Base-by-base conservation (phyloP, 2,888 invertebrate genomes). In the Drosophila setosimentum region DNA sequence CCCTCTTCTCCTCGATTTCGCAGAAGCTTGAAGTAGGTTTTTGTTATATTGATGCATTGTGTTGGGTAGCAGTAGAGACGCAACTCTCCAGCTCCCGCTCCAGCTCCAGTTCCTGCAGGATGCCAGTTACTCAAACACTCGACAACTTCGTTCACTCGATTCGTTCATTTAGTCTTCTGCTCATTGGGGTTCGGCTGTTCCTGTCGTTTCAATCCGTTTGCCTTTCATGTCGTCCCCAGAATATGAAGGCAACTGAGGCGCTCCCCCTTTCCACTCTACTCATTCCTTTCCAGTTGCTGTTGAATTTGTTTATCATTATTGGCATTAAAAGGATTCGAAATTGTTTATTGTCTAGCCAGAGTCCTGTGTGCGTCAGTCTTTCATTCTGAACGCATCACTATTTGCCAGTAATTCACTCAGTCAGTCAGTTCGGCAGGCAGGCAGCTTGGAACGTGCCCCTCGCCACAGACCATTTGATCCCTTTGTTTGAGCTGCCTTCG, bases 271-370 rank as follows among this genome's bases (percentile, higher is more conserved):
- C 37, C 29, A 37, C 18, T 4, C 8, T 4, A 8, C 35, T 24
- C 33, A 53, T 40, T 18, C 35, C 33, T 32, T 21, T 55, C 40
- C 33, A 65, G 60, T 60, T 76, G 40, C 74, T 70, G 66, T 66
- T 82, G 86, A 88, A 87, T 87, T 89, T 87, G 90, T 89, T 86
- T 89, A 87, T 89, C 90, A 87, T 90, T 87, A 87, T 89, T 89
- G 87, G 87, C 90, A 89, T 88, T 88, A 82, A 87, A 87, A 89
- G 87, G 88, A 88, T 89, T 88, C 89, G 88, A 83, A 88, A 89
- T 87, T 89, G 86, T 88, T 87, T 86, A 88, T 88, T 89, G 82
- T 87, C 86, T 89, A 88, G 80, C 74, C 81, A 62, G 78, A 68
- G 73, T 66, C 54, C 68, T 55, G 72, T 53, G 40, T 60, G 45